These are phyloP conservation scores for Astreopora myriophthalma DNA, from an alignment of 64 coral and sea anemone genomes.

Conservation along the genomic window DNA sequence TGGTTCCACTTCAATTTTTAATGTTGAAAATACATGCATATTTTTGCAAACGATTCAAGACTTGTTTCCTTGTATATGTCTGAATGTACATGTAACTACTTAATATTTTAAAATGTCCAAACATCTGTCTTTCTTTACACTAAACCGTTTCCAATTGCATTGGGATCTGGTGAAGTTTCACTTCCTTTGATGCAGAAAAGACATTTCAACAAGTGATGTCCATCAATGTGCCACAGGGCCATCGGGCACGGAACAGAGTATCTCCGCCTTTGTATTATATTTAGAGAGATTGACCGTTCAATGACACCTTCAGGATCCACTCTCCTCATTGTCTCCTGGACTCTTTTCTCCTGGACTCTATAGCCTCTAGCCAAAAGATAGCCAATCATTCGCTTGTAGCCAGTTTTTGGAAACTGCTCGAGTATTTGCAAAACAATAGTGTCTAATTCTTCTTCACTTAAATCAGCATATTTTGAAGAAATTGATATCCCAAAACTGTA, in stretches of 20 bases:
- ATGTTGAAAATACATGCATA: no score
- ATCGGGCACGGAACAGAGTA: constrained; percentile 29
- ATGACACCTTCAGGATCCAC: constrained; percentile 58
- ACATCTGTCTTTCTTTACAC: no score
- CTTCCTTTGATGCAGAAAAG: no score
- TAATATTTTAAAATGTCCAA: no score
- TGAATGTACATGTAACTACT: no score
- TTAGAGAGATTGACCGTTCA: constrained; percentile 56
- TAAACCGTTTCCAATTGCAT: no score
- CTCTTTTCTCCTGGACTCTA: constrained; percentile 48
- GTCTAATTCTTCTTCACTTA: constrained; percentile 28
- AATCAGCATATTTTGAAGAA: constrained; percentile 42
- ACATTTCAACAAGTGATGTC: no score
- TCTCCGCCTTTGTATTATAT: constrained; percentile 39
- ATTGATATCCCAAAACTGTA: neutral
- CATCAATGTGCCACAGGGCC: neutral
- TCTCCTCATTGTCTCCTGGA: constrained; percentile 3
- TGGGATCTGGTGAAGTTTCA: no score
- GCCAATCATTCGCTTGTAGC: constrained; percentile 50
- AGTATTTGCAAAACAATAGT: constrained; percentile 34
- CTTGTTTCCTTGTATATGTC: no score
- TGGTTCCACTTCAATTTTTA: no score
- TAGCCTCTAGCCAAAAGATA: constrained; percentile 36
- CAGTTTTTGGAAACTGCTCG: constrained; percentile 49
- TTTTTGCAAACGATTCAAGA: no score